These are phyloP conservation scores for Phrixothrix hirtus DNA, from an alignment of 2,888 invertebrate genomes.

Conservation along the genomic window DNA sequence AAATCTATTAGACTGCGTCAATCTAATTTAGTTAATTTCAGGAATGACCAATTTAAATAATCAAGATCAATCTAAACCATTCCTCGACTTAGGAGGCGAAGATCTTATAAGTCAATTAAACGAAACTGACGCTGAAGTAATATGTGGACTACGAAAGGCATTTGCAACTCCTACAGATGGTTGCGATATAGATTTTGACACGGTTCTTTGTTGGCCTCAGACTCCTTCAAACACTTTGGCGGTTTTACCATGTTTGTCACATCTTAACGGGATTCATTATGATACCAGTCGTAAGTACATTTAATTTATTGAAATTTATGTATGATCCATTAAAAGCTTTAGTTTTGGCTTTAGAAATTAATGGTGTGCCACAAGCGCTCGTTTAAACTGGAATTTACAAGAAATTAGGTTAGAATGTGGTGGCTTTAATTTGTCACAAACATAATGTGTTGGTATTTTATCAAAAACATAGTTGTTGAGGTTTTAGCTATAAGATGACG, in stretches of 20 bases:
- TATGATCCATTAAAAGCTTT: not conserved
- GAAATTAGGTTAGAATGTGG: not conserved
- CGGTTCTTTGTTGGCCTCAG: slow-evolving; percentile 79
- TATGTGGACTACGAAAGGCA: slow-evolving; percentile 36
- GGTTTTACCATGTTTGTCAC: slow-evolving; percentile 73
- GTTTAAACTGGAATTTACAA: not conserved
- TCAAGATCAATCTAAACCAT: no score
- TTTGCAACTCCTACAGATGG: slow-evolving; percentile 24
- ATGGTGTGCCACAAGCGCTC: not conserved
- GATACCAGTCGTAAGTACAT: slow-evolving; percentile 76
- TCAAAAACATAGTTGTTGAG: no score
- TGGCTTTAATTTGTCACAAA: no score
- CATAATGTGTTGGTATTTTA: no score
- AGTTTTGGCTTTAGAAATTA: not conserved
- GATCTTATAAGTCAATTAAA: slow-evolving; percentile 24
- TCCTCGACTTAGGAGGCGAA: slow-evolving; percentile 6
- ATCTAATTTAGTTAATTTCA: no score
- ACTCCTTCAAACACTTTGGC: slow-evolving; percentile 70
- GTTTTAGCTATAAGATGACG: no score
- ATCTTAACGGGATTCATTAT: slow-evolving; percentile 74
- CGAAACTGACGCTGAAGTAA: slow-evolving; percentile 33
- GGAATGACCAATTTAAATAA: not conserved
- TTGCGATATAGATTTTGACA: slow-evolving; percentile 57
- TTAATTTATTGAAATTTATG: not conserved
- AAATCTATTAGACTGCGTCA: no score